Percentiles rank a stretch among this genome's conserved stretches.
Evolutionary conservation across 2,113 vertebrate species (phyloP).

Genomic region (Chloropsis cyanopogon): DNA sequence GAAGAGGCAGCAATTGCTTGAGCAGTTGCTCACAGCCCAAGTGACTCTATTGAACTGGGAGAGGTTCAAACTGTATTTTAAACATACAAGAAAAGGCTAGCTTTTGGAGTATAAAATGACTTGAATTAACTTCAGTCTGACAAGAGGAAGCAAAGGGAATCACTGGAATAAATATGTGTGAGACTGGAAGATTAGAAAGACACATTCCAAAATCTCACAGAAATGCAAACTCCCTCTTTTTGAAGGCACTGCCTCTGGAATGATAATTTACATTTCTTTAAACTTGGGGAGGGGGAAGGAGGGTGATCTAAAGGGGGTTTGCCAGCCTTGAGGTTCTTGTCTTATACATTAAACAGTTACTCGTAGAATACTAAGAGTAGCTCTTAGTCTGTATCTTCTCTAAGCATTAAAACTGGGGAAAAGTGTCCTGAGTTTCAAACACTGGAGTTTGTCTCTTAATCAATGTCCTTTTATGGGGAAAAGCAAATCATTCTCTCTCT

Average conservation of each 20-base stretch:
- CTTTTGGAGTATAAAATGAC: slow-evolving; percentile 1
- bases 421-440: neutral
- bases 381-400: neutral
- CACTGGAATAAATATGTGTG: neutral
- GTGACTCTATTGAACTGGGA: neutral
- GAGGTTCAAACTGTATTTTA: slow-evolving; percentile 31
- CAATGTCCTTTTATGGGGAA: neutral
- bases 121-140: slow-evolving; percentile 30
- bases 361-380: neutral
- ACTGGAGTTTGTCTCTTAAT: neutral
- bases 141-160: slow-evolving; percentile 11
- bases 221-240: neutral
- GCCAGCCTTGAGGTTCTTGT: neutral
- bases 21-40: neutral
- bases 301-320: neutral
- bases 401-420: neutral
- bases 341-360: neutral
- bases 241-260: neutral
- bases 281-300: neutral
- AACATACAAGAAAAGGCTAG: neutral
- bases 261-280: neutral
- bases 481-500: neutral
- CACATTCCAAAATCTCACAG: neutral
- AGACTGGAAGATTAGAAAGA: slow-evolving; percentile 1
- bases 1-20: neutral